Base-by-base conservation (phyloP, 2,888 invertebrate genomes). In the Petrolisthes cinctipes region DNA sequence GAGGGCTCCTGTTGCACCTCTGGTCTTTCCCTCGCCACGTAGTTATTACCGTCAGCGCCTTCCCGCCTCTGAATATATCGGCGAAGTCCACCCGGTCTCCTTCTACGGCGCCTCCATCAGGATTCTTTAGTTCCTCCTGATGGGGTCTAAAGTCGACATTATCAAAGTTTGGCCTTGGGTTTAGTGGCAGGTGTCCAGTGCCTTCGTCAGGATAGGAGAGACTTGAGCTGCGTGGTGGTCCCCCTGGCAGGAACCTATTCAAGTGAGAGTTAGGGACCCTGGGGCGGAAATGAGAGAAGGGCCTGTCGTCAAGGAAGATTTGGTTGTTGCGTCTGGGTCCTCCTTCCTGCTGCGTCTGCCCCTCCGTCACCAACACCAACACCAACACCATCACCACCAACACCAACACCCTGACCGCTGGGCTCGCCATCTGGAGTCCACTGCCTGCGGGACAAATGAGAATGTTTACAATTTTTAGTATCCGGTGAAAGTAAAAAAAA, bases 81-180 rank as follows among this genome's bases (percentile, higher is more conserved):
- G 20, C 9, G 51, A 75, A 61, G 61, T 75, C 86, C 9, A 51
- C 75, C 11, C 7, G 14, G 20, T 71, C n/a, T 37, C 71, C 20
- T 71, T 71, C 4, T 71, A 14, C 71, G 14, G n/a, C 71, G 14
- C 20, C 86, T 9, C 76, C 66, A 23, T 4, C 82, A 14, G 82
- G 54, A 7, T 53, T 53, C 14, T 11, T 37, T 1, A 71, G 11
- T 2, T 14, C 53, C 9, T 82, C 82, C 61, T 76, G 66, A 7
- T 73, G 57, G n/a, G 56, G 86, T 37, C 51, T 20, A 56, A 82
- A 86, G 11, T 76, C 37, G 7, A 61, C 37, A 17, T 76, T 86
- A 23, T 86, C 86, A 61, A 86, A 82, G 68, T 61, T 17, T 5
- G 86, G 86, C 17, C 75, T 57, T 20, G 86, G 78, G 56, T 82